A percentile compares a stretch with the other conserved stretches of the same genome.
These are phyloP conservation scores for Gonocerus acuteangulatus DNA, from an alignment of 2,888 invertebrate species.

Conservation along the genomic window DNA sequence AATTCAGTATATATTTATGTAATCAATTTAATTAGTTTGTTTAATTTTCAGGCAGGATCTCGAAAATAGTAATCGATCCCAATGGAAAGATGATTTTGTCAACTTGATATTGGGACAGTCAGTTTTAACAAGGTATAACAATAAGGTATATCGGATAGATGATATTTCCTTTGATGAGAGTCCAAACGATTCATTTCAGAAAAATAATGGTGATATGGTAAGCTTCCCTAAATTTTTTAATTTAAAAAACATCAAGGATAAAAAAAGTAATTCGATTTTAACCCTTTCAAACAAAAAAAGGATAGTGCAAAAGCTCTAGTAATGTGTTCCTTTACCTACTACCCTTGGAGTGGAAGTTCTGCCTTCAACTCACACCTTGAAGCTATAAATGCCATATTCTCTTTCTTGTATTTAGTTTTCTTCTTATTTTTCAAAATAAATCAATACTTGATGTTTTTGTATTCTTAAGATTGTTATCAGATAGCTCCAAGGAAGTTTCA, in stretches of 20 bases:
- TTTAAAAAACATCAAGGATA: neutral
- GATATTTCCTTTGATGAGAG: conserved; percentile 69
- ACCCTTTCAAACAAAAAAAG: neutral
- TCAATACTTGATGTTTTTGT: no score
- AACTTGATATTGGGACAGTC: conserved; percentile 56
- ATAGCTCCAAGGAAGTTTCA: no score
- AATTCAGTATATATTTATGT: no score
- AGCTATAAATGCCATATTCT: no score
- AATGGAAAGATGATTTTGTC: conserved; percentile 44
- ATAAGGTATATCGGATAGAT: conserved; percentile 78
- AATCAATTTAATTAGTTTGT: conserved; percentile 7
- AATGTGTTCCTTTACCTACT: neutral
- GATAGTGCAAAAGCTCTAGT: neutral
- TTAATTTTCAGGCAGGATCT: conserved; percentile 23
- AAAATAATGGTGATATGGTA: conserved; percentile 39
- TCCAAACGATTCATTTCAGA: conserved; percentile 62
- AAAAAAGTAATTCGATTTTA: neutral
- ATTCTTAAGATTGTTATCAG: no score
- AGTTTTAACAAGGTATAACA: conserved; percentile 83
- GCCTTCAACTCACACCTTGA: no score
- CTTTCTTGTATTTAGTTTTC: no score
- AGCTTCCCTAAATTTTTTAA: neutral
- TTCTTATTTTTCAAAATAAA: no score
- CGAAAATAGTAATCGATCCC: neutral
- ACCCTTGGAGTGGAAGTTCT: no score